Evolutionary conservation across 2,113 vertebrate species (phyloP), one percentile per base, ranked within the genome.

Genomic region (Microcebus tavaratra): DNA sequence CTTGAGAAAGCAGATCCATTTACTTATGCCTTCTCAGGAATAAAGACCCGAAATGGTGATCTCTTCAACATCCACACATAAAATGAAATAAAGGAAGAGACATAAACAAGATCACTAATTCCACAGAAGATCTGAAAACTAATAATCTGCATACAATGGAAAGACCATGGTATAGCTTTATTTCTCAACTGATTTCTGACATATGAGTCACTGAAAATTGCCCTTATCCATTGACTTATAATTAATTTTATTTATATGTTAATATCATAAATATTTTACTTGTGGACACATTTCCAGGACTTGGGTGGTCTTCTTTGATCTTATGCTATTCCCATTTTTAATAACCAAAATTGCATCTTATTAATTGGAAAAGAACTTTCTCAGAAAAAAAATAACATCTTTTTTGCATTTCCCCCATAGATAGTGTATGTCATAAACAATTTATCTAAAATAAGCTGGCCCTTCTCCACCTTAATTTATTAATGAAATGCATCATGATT

Each of bases 101-200:
- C 42, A 70, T 29, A 91, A 94, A 31, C 8, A 36, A 61, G 36
- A 55, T 15, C 29, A 81, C 18, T 83, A 42, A 42, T 53, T 48
- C 15, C 31, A 36, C 0, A 75, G 61, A 67, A 94, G 63, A 61
- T 36, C 14, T 53, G 25, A 76, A 88, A 73, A 36, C 13, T 45
- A 8, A 36, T 45, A 12, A 34, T 53, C n/a, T 83, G 9, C 42
- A 34, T 12, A 8, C 29, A 73, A 39, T 27, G 61, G 34, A 3
- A 87, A 94, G 34, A 42, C 87, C 34, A 39, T 31, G 25, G 29
- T 39, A 18, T 17, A n/a, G 17, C 17, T 70, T 86, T 59, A 12
- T 78, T 65, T 93, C 92, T 97, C 81, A 86, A 34, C 20, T 89
- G 85, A 97, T 96, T 97, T 67, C 45, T 91, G 18, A 72, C n/a